A percentile compares a stretch with the other conserved stretches of the same genome.
phyloP scores from a whole-genome alignment of 1,140 invertebrate species.

The Leptinotarsa lineolata region DNA sequence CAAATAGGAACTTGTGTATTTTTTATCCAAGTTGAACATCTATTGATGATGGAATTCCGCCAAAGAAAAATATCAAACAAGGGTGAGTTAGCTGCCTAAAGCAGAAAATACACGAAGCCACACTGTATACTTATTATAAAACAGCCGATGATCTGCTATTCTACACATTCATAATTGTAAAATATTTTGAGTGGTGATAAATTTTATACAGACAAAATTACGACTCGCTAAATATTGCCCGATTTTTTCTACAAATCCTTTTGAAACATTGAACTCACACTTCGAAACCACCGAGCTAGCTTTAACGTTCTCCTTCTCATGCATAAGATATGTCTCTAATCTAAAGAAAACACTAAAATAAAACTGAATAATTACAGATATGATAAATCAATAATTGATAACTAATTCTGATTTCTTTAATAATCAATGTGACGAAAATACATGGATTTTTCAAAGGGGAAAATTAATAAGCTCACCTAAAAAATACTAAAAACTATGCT shows the following conservation, averaged over 20 bases:
- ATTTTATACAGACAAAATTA: conserved; percentile 29
- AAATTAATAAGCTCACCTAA: conserved; percentile 23
- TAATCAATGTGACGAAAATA: conserved; percentile 27
- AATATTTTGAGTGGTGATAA: conserved; percentile 12
- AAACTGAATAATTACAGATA: conserved; percentile 38
- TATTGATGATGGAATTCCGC: not conserved
- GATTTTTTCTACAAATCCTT: conserved; percentile 2
- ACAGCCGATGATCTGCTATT: conserved; percentile 38
- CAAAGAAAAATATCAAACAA: conserved; percentile 16
- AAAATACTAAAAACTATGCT: conserved; percentile 34
- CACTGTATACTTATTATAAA: not conserved
- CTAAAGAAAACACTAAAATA: conserved; percentile 26
- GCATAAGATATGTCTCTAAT: conserved; percentile 38
- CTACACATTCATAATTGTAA: conserved; percentile 38
- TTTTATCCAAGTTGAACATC: not conserved
- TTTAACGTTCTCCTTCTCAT: conserved; percentile 6
- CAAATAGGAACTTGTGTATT: too few relatives aligned
- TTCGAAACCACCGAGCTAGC: not conserved
- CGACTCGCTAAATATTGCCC: not conserved
- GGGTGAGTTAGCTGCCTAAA: conserved; percentile 30
- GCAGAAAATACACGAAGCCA: conserved; percentile 27
- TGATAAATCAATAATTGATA: conserved; percentile 12
- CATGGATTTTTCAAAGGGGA: conserved; percentile 21
- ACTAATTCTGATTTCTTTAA: conserved; percentile 24
- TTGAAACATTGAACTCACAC: not conserved